Percentiles rank a stretch among this genome's conserved stretches.
These are phyloP conservation scores for Phorcus lineatus DNA, from an alignment of 2,888 invertebrate species.

Conservation along the genomic window DNA sequence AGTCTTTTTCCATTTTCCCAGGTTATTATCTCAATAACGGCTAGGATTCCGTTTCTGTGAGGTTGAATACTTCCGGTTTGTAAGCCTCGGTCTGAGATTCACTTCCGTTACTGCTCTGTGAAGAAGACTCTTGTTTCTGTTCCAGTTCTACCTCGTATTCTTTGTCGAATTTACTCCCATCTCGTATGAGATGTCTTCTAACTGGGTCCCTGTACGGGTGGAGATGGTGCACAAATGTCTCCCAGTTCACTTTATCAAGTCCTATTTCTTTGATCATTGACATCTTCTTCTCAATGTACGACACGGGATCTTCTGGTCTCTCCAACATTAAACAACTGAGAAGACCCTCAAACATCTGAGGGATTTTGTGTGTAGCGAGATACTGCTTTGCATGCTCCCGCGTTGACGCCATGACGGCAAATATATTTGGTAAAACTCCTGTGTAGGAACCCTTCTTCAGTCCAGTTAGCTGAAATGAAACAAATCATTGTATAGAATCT, in stretches of 20 bases:
- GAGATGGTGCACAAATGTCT: constrained; percentile 69
- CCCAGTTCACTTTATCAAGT: constrained; percentile 72
- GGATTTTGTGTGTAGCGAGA: constrained; percentile 65
- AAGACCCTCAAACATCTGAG: constrained; percentile 73
- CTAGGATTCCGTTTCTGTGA: constrained; percentile 59
- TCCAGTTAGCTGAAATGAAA: too few species aligned
- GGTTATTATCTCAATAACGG: background rate
- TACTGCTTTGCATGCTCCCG: constrained; percentile 67
- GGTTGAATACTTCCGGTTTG: constrained; percentile 66
- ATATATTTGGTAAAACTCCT: background rate
- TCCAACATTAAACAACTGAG: constrained; percentile 72
- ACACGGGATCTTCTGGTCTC: constrained; percentile 70
- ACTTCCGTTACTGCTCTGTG: background rate
- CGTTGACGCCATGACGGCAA: constrained; percentile 43
- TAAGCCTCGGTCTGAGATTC: constrained; percentile 41
- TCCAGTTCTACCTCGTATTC: constrained; percentile 43
- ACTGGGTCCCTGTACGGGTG: constrained; percentile 69
- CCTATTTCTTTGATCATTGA: constrained; percentile 67
- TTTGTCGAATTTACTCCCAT: constrained; percentile 65
- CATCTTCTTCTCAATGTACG: constrained; percentile 70
- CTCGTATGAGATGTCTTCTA: constrained; percentile 57
- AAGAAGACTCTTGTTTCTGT: background rate
- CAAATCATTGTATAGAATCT: too few species aligned
- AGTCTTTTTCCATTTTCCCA: background rate
- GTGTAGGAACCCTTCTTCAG: too few species aligned